Conservation (phyloP, 2,888 invertebrate species). For the Ernsta delagoae region DNA sequence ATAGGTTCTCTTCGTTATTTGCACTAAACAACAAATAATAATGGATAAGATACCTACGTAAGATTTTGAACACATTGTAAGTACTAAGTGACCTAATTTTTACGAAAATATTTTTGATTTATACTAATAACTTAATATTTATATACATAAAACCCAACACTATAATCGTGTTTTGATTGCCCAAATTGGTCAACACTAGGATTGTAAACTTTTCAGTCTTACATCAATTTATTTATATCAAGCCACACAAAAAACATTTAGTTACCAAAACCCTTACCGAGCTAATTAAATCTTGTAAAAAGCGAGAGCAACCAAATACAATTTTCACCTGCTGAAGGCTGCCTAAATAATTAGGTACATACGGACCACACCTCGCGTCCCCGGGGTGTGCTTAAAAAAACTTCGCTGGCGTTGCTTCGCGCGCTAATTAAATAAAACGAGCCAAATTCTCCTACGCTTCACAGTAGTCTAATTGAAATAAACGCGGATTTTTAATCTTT, state of each 20-base stretch:
- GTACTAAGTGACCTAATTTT: too few species aligned
- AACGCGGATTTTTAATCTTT: slow-evolving; percentile 60
- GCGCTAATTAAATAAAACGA: slow-evolving; percentile 71
- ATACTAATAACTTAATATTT: too few species aligned
- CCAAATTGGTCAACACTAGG: too few species aligned
- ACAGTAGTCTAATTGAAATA: slow-evolving; percentile 70
- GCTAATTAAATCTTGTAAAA: slow-evolving; percentile 29
- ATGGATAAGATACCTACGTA: too few species aligned
- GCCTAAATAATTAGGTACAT: slow-evolving; percentile 52
- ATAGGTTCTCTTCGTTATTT: too few species aligned
- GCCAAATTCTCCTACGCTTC: slow-evolving; percentile 71
- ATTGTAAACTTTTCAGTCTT: too few species aligned
- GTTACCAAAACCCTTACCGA: background rate
- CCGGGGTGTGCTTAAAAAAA: slow-evolving; percentile 50
- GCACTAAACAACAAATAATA: too few species aligned
- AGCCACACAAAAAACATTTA: background rate
- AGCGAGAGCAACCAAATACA: slow-evolving; percentile 56
- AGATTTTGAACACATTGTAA: too few species aligned
- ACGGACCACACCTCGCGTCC: slow-evolving; percentile 52
- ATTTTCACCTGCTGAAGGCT: slow-evolving; percentile 61
- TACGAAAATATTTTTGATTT: too few species aligned
- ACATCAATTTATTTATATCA: too few species aligned
- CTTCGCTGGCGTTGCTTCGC: slow-evolving; percentile 2
- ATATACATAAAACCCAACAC: too few species aligned
- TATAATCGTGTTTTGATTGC: too few species aligned